A percentile compares a stretch with the other conserved stretches of the same genome.
phyloP scores from a whole-genome alignment of 2,888 invertebrate species.

The Cephus runcator region DNA sequence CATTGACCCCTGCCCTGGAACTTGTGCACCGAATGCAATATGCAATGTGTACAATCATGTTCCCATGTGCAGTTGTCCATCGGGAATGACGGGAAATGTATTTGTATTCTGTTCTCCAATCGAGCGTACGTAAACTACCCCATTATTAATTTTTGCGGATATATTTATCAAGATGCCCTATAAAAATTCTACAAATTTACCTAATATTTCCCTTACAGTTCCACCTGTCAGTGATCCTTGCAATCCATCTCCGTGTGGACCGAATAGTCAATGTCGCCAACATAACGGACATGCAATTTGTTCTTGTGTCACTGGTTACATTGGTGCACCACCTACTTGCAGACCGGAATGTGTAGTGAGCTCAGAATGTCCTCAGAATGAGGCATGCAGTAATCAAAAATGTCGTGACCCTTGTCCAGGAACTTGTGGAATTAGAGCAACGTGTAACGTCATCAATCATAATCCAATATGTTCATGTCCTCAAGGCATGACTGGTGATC shows the following conservation, averaged over 20 bases:
- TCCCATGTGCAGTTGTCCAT: slow-evolving; percentile 78
- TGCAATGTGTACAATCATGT: slow-evolving; percentile 81
- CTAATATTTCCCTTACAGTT: slow-evolving; percentile 42
- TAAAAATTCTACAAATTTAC: neutral
- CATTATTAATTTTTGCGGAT: neutral
- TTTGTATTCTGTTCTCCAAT: slow-evolving; percentile 71
- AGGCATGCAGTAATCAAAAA: slow-evolving; percentile 82
- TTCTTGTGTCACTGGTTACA: slow-evolving; percentile 76
- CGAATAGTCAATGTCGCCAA: slow-evolving; percentile 80
- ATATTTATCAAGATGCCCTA: neutral
- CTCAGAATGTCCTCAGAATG: slow-evolving; percentile 78
- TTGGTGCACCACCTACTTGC: slow-evolving; percentile 82
- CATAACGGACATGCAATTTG: slow-evolving; percentile 79
- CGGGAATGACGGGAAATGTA: slow-evolving; percentile 76
- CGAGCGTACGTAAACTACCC: slow-evolving; percentile 55
- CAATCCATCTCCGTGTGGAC: slow-evolving; percentile 80
- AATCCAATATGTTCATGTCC: slow-evolving; percentile 84
- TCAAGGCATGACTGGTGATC: slow-evolving; percentile 76
- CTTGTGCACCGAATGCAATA: slow-evolving; percentile 78
- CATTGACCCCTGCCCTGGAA: slow-evolving; percentile 74
- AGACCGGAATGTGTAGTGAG: slow-evolving; percentile 81
- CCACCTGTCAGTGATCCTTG: slow-evolving; percentile 73
- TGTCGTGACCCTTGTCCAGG: slow-evolving; percentile 86
- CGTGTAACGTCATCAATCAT: slow-evolving; percentile 82
- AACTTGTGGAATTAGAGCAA: slow-evolving; percentile 80